Evolutionary conservation across 2,113 vertebrate genomes (phyloP).

Genomic region (Cyprinodon tularosa): DNA sequence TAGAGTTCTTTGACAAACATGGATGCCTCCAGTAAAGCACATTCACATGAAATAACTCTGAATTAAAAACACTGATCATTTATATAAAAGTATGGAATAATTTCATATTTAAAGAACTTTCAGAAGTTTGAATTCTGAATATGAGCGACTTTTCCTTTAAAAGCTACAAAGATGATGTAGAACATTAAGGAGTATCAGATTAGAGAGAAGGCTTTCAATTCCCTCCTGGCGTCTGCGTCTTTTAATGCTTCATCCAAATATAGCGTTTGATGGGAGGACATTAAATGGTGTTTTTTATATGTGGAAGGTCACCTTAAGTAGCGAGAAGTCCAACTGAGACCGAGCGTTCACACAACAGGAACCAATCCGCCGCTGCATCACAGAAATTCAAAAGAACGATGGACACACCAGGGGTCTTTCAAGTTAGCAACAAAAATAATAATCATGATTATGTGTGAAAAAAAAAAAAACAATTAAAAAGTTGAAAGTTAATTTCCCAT

Average conservation of each 20-base stretch:
- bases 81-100: too few species aligned
- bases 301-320: constrained; percentile 64
- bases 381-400: constrained; percentile 41
- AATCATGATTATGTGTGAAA: constrained; percentile 21
- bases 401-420: constrained; percentile 45
- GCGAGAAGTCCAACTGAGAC: constrained; percentile 45
- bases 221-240: constrained; percentile 2
- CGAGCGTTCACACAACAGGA: constrained; percentile 34
- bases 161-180: constrained; percentile 2
- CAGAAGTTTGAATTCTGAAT: too few species aligned
- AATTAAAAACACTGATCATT: too few species aligned
- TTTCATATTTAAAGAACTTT: too few species aligned
- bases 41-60: too few species aligned
- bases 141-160: not conserved
- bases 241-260: constrained; percentile 22
- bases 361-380: constrained; percentile 59
- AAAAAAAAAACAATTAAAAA: constrained; percentile 65
- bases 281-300: constrained; percentile 31
- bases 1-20: too few species aligned
- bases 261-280: constrained; percentile 27
- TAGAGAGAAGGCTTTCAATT: constrained; percentile 6
- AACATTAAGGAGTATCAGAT: constrained; percentile 6
- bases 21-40: too few species aligned
- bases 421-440: constrained; percentile 47
- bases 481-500: constrained; percentile 67